Conservation (phyloP, 2,113 vertebrate genomes). For the Pygoscelis adeliae region DNA sequence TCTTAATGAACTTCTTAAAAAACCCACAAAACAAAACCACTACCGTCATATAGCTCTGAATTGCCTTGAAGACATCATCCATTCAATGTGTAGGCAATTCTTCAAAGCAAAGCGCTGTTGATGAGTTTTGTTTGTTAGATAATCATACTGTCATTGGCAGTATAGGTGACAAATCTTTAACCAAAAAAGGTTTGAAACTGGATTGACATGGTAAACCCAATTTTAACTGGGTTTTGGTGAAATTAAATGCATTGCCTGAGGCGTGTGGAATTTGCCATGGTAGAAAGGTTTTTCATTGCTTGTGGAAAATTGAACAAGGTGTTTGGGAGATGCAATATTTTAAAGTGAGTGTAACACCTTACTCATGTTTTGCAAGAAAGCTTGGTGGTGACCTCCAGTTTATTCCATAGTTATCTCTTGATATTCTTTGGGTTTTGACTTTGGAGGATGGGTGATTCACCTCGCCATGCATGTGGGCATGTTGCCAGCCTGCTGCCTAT, state of each 20-base stretch:
- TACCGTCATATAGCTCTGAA: neutral
- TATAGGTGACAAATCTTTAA: neutral
- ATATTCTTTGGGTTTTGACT: neutral
- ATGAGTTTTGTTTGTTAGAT: neutral
- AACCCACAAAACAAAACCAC: neutral
- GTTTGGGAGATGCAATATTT: neutral
- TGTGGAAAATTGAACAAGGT: neutral
- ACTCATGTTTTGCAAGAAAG: neutral
- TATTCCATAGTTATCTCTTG: neutral
- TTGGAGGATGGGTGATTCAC: neutral
- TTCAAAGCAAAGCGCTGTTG: neutral
- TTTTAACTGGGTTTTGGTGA: neutral
- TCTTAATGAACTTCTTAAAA: neutral
- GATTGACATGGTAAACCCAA: neutral
- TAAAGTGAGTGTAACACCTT: neutral
- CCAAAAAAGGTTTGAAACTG: neutral
- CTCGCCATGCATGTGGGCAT: rapidly evolving
- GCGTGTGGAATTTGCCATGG: neutral
- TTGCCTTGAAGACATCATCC: neutral
- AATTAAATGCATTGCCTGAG: neutral
- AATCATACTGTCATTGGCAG: neutral
- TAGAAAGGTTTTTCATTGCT: neutral
- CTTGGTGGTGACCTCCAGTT: neutral
- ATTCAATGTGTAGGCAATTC: neutral
- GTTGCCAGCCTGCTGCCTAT: neutral